Evolutionary conservation across 2,113 vertebrate species (phyloP).

Genomic region (Ceuthmochares aereus): DNA sequence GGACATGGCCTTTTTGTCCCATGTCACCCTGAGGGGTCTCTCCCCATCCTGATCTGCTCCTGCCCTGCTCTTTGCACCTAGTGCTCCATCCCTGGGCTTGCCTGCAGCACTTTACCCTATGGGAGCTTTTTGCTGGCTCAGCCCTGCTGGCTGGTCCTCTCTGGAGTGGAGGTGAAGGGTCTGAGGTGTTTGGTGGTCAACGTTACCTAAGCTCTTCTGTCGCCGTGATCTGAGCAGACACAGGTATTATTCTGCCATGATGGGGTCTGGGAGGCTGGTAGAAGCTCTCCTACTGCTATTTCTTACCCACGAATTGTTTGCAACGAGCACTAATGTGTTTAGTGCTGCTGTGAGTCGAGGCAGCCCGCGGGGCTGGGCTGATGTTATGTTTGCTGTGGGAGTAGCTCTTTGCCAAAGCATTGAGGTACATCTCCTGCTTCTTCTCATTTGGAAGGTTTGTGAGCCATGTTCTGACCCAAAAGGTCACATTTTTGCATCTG

Average conservation of each 20-base stretch:
- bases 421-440: not conserved
- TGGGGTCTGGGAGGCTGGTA: not conserved
- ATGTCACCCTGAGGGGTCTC: not conserved
- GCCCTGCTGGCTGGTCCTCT: not conserved
- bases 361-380: not conserved
- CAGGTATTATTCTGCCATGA: fast-evolving
- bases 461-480: conserved; percentile 6
- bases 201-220: not conserved
- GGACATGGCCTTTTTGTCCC: not conserved
- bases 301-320: not conserved
- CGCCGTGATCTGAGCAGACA: fast-evolving
- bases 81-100: not conserved
- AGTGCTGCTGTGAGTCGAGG: not conserved
- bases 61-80: not conserved
- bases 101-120: not conserved
- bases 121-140: not conserved
- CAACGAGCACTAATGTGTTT: not conserved
- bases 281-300: not conserved
- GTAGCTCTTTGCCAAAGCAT: not conserved
- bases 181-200: not conserved
- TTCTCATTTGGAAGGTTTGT: not conserved
- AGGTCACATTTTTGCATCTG: not conserved
- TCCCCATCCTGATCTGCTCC: not conserved
- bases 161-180: not conserved
- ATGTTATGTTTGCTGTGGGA: not conserved